These are phyloP conservation scores for Oscheius sp. DNA, from an alignment of 2,888 invertebrate genomes.

Conservation along the genomic window DNA sequence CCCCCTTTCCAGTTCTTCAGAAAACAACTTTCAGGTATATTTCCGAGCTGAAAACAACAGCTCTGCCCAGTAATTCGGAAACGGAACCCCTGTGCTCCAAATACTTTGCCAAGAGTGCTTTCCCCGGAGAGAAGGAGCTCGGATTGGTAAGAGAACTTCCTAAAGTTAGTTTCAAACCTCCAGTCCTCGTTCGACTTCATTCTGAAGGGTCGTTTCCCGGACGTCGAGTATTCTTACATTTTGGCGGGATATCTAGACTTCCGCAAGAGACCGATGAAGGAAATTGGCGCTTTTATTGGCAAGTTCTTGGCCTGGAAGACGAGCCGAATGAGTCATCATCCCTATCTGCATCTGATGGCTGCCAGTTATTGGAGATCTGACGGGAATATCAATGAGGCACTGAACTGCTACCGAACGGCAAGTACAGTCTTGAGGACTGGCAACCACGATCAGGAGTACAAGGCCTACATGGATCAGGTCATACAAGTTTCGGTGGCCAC, in stretches of 20 bases:
- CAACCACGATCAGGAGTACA: not conserved
- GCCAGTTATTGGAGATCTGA: constrained; percentile 55
- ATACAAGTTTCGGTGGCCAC: constrained; percentile 13
- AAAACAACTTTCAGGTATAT: constrained; percentile 1
- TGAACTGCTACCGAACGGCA: constrained; percentile 49
- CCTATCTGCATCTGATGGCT: constrained; percentile 50
- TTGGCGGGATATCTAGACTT: constrained; percentile 9
- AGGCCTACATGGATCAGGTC: constrained; percentile 7
- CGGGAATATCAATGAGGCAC: constrained; percentile 46
- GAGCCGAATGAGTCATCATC: constrained; percentile 42
- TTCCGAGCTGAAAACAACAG: not conserved
- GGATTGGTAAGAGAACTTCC: not conserved
- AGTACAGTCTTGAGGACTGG: constrained; percentile 33
- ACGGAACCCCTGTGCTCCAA: constrained; percentile 5
- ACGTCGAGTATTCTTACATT: constrained; percentile 9
- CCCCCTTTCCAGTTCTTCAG: not conserved
- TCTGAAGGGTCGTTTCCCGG: not conserved
- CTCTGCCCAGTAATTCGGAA: not conserved
- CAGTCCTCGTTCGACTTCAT: constrained; percentile 14
- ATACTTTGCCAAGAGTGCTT: constrained; percentile 19
- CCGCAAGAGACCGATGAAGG: not conserved
- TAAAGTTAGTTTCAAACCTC: not conserved
- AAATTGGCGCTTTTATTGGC: constrained; percentile 3
- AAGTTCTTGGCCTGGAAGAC: constrained; percentile 13
- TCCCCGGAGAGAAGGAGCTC: constrained; percentile 11